phyloP scores from a whole-genome alignment of 2,888 invertebrate genomes.

The Elegia similella region DNA sequence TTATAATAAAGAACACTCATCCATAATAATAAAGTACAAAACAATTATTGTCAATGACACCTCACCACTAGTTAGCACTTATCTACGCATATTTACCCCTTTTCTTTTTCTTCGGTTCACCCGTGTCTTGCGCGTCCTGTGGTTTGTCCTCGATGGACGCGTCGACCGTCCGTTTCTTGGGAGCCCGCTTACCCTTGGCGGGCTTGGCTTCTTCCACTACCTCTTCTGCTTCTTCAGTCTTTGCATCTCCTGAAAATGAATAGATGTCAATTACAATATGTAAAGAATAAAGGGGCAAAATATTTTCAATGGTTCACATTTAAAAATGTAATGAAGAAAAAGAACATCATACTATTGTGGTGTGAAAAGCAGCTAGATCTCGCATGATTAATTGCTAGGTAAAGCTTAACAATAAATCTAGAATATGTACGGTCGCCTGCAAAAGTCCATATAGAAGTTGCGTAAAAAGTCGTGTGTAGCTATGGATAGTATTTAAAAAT shows the following conservation, averaged over 20 bases:
- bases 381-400: too few species aligned
- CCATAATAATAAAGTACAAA: constrained; percentile 50
- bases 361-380: too few species aligned
- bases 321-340: too few species aligned
- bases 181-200: constrained; percentile 58
- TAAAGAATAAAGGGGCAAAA: too few species aligned
- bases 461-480: too few species aligned
- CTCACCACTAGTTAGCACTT: constrained; percentile 34
- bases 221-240: constrained; percentile 51
- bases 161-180: constrained; percentile 52
- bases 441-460: too few species aligned
- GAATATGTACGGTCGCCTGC: too few species aligned
- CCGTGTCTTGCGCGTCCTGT: constrained; percentile 51
- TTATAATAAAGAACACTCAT: constrained; percentile 62
- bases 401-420: too few species aligned
- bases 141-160: constrained; percentile 44
- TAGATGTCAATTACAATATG: not conserved
- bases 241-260: constrained; percentile 46
- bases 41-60: constrained; percentile 50
- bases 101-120: constrained; percentile 58
- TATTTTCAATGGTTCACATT: too few species aligned
- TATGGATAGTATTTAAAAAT: too few species aligned
- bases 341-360: too few species aligned
- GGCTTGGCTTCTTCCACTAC: constrained; percentile 52
- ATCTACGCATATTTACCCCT: constrained; percentile 73